Conservation (phyloP, 2,888 invertebrate species). For the Xestoiulus laeticollis region DNA sequence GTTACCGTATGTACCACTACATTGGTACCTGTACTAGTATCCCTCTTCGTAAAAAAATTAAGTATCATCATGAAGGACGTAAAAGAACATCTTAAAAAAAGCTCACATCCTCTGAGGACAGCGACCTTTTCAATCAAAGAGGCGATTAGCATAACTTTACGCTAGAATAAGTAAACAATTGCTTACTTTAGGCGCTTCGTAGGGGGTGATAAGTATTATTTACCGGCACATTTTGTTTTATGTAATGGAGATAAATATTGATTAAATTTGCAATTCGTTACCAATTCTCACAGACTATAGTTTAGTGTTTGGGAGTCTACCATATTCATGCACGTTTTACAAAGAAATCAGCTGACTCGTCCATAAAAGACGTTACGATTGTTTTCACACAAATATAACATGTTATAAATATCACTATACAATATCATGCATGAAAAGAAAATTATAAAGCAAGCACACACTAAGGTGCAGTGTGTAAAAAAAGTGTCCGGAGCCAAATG, state of each 20-base stretch:
- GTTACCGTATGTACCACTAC: not conserved
- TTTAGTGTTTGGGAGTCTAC: not conserved
- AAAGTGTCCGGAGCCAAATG: too few species aligned
- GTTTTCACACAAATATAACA: too few species aligned
- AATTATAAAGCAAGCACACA: too few species aligned
- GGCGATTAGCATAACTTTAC: constrained; percentile 15
- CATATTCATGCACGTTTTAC: too few species aligned
- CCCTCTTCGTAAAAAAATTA: not conserved
- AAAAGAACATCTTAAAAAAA: constrained; percentile 6
- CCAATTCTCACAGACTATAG: not conserved
- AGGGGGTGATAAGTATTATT: not conserved
- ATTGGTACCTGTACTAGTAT: not conserved
- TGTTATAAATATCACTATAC: too few species aligned
- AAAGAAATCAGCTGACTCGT: too few species aligned
- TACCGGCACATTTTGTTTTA: not conserved
- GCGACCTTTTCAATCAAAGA: not conserved
- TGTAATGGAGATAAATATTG: not conserved
- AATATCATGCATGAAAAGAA: too few species aligned
- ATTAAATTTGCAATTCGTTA: not conserved
- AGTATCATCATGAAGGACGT: constrained; percentile 26
- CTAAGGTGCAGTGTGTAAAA: too few species aligned
- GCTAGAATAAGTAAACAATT: constrained; percentile 6
- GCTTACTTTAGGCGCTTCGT: not conserved
- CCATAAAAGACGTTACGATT: too few species aligned
- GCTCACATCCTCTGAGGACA: not conserved